Evolutionary conservation across 2,797 vertebrate species (phyloP), one percentile per base, ranked within the genome.

Genomic region (Selene dorsalis): DNA sequence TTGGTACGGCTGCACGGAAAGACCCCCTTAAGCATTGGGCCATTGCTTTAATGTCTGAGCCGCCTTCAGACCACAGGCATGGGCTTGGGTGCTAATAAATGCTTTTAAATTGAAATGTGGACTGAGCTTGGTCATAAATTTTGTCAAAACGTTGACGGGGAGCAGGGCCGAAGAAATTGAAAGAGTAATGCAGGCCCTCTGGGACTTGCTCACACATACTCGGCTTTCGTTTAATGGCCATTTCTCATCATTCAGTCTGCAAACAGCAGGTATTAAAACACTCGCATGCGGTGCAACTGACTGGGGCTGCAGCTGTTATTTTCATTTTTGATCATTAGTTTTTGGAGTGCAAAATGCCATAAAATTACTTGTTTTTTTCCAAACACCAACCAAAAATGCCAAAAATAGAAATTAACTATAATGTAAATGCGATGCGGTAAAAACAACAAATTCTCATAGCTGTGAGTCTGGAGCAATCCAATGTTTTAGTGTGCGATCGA

Each of bases 51-150:
- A 83, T 83, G 77, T 82, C 70, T 66, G 41, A 65, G 62, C 68
- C 1, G 24, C 75, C 82, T 53, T 69, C 64, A 80, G 39, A 72
- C 63, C 35, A 53, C 72, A 64, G 60, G 68, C 35, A 73, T 69
- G 59, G 70, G 1, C 48, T 17, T 77, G 84, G 70, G 66, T 83
- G 63, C 75, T 87, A 87, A 89, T 88, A 57, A 63, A 69, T 55
- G 69, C 45, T 22, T 50, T 63, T 30, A 52, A 41, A 84, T 85
- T 86, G 75, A 87, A 35, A 74, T 74, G 63, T 52, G 43, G 57
- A 78, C 60, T 13, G 67, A 78, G 56, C 24, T 20, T 17, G 9
- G 52, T 20, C 6, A 0, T 83, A 73, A 62, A 65, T 79, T 79
- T 82, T 62, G 60, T 10, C 10, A 68, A 47, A 52, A 57, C 35